Evolutionary conservation across 2,797 vertebrate species (phyloP), one percentile per base, ranked within the genome.

Genomic region (Yasuhikotakia modesta): DNA sequence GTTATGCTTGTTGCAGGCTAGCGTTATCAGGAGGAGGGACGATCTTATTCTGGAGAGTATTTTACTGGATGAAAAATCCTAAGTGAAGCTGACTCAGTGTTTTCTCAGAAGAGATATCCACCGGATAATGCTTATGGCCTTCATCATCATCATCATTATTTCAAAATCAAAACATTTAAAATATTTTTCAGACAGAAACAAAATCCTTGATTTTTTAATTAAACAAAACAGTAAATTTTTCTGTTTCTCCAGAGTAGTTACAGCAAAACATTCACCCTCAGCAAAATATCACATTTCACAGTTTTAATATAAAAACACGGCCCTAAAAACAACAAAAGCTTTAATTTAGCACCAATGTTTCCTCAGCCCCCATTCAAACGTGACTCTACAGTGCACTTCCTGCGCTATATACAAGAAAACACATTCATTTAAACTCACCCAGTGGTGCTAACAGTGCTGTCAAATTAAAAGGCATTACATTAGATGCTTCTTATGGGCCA

Each of bases 171-270:
- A 5, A 63, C 32, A 63, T 52, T 52, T 17, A 22, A 50, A 50
- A 63, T 46, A 48, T 21, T 24, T 48, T 12, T 10, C 70, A 14
- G 8, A 11, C 52, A 43, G 3, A 55, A 32, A 22, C n/a, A n/a
- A n/a, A n/a, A n/a, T n/a, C n/a, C n/a, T n/a, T n/a, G n/a, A n/a
- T 50, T n/a, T 30, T 48, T n/a, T 30, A 32, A 32, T 64, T 0
- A 73, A 35, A 48, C 4, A n/a, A n/a, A n/a, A n/a, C 45, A 63
- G 52, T 71, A 71, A 17, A 71, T 32, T 70, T n/a, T 48, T 8
- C 8, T 3, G 13, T 48, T 17, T 52, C 43, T 64, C 45, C 21
- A 8, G 7, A 50, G n/a, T 24, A 50, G n/a, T n/a, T n/a, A n/a
- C n/a, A 63, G 52, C 12, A 73, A 30, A 53, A 63, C 2, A 21